These are phyloP conservation scores for Heliothis peltigera DNA, from an alignment of 2,888 invertebrate species.

Conservation along the genomic window DNA sequence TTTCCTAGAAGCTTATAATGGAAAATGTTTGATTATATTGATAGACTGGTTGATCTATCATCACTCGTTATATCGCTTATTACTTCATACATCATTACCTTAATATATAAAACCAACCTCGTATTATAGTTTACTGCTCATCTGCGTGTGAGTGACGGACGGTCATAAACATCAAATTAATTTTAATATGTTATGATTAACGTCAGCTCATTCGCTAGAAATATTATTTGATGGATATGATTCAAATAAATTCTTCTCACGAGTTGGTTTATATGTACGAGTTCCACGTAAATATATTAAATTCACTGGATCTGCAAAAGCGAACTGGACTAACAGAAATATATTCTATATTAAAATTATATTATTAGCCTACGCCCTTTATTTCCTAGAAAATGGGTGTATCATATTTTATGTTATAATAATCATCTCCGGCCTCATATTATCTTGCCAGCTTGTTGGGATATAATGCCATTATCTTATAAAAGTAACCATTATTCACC, in stretches of 20 bases:
- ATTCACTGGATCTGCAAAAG: not conserved
- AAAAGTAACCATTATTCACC: no score
- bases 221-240: not conserved
- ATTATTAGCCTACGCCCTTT: not conserved
- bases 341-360: not conserved
- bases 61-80: conserved; percentile 27
- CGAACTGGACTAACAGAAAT: not conserved
- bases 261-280: not conserved
- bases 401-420: not conserved
- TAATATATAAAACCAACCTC: not conserved
- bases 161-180: not conserved
- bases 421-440: not conserved
- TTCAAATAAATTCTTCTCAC: not conserved
- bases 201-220: not conserved
- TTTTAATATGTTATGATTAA: not conserved
- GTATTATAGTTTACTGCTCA: not conserved
- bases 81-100: conserved; percentile 21
- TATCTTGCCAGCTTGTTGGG: no score
- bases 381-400: not conserved
- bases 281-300: not conserved
- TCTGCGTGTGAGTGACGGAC: not conserved
- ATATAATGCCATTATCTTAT: no score
- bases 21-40: conserved; percentile 43
- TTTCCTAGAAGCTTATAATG: conserved; percentile 40
- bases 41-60: conserved; percentile 33